Base-by-base conservation (phyloP, 2,888 invertebrate genomes). In the Pyralis farinalis region DNA sequence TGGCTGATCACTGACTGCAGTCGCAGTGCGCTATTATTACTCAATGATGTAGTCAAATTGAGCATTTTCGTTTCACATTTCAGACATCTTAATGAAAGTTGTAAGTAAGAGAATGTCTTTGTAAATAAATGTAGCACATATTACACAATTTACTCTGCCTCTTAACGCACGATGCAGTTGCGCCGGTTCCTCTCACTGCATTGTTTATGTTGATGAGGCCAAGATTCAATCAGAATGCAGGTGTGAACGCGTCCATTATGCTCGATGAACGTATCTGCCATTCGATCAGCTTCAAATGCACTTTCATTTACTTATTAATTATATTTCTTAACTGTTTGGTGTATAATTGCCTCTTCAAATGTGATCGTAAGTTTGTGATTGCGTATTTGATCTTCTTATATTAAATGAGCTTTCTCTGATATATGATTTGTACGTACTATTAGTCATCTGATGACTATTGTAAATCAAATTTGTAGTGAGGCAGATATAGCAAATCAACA, bases 141-240 rank as follows among this genome's bases (percentile, higher is more conserved):
- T 16, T 16, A 16, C 16, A 16, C 16, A 35, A 27, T 35, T 25
- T 12, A 35, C 27, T 27, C 16, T 27, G 28, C 36, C 16, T 20
- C 29, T n/a, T n/a, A 25, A 7, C 4, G 7, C 25, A 27, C 11
- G 9, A 3, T 36, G 20, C 36, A 29, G 36, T 28, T 36, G 29
- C 36, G 16, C 10, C 10, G 10, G 35, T 27, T 29, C 28, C 16
- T 16, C 16, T 16, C 16, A 16, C 27, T 12, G 49, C 49, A 59
- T 65, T 65, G 66, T 66, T 63, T 65, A 60, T 61, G 55, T 50
- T 57, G 51, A 60, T 53, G 47, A 49, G 38, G 43, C 40, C 34
- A 47, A 47, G 57, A 63, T 63, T 49, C 43, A 45, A 64, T 61
- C 64, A 55, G 55, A 58, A 55, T 62, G 61, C 61, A 66, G 63